Conservation (phyloP, 2,888 invertebrate species). For the Mellilla xanthometata region DNA sequence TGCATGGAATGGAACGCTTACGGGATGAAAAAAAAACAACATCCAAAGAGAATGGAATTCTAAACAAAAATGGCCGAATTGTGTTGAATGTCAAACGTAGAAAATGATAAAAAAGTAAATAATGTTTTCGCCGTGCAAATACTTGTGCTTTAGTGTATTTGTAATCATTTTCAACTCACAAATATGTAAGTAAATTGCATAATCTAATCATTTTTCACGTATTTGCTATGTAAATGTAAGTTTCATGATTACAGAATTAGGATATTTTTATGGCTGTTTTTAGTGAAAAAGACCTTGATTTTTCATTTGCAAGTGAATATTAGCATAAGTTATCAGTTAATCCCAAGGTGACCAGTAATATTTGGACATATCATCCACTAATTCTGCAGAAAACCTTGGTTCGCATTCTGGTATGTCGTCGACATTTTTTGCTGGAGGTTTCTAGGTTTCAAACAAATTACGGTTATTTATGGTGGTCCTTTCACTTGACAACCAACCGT, state of each 20-base stretch:
- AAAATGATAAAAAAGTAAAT: conserved; percentile 71
- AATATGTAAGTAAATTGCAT: conserved; percentile 60
- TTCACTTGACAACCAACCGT: conserved; percentile 10
- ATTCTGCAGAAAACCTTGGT: conserved; percentile 21
- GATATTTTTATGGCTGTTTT: conserved; percentile 29
- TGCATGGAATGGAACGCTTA: conserved; percentile 26
- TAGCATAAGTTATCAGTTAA: conserved; percentile 39
- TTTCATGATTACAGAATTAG: conserved; percentile 15
- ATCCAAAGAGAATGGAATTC: conserved; percentile 23
- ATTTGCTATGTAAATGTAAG: neutral
- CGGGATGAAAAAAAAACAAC: too few species aligned
- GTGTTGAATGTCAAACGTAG: conserved; percentile 58
- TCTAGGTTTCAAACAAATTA: neutral
- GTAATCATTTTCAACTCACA: conserved; percentile 46
- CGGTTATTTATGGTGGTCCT: conserved; percentile 6
- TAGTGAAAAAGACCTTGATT: conserved; percentile 43
- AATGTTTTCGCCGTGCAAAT: conserved; percentile 60
- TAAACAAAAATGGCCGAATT: conserved; percentile 70
- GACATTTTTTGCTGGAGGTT: neutral
- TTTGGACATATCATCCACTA: conserved; percentile 21
- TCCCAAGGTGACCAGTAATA: conserved; percentile 35
- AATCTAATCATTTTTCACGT: neutral
- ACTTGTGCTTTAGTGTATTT: conserved; percentile 54
- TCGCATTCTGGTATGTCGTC: neutral
- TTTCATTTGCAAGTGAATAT: conserved; percentile 29